phyloP scores from a whole-genome alignment of 37 sponge, comb jelly and placozoan species.

The Halichondria panicea region DNA sequence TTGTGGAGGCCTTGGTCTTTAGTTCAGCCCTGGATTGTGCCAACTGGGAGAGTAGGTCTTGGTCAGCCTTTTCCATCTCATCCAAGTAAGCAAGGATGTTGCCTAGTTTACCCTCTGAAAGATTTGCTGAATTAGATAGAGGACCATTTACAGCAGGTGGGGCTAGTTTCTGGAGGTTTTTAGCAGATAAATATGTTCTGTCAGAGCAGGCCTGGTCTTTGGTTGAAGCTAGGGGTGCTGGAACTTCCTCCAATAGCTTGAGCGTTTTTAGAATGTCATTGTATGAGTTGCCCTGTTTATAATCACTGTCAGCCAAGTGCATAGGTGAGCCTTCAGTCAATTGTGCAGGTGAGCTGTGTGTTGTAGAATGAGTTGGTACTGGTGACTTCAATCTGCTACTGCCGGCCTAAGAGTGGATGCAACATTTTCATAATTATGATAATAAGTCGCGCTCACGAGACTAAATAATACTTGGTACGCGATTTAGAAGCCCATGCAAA shows the following conservation, averaged over 20 bases:
- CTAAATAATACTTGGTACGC: too few species aligned
- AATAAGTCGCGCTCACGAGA: too few species aligned
- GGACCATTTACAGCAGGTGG: background rate
- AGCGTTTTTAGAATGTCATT: slow-evolving; percentile 72
- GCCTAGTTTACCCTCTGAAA: slow-evolving; percentile 29
- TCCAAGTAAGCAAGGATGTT: slow-evolving; percentile 72
- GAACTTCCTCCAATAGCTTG: slow-evolving; percentile 73
- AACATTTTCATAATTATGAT: too few species aligned
- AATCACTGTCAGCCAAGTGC: too few species aligned
- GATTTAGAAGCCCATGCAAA: too few species aligned
- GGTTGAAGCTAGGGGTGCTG: slow-evolving; percentile 42
- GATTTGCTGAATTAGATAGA: background rate
- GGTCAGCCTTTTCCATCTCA: slow-evolving; percentile 60
- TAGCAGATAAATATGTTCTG: slow-evolving; percentile 17
- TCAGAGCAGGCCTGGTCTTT: background rate
- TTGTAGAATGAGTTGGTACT: too few species aligned
- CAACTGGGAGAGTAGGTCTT: background rate
- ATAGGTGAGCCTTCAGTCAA: too few species aligned
- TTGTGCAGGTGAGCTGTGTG: too few species aligned
- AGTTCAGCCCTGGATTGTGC: background rate
- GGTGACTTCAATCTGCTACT: too few species aligned
- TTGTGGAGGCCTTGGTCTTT: background rate
- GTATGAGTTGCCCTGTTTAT: slow-evolving; percentile 28
- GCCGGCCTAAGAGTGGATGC: too few species aligned
- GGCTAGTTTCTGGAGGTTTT: slow-evolving; percentile 11